Base-by-base conservation (phyloP, 2,113 vertebrate genomes). In the Lontra canadensis region DNA sequence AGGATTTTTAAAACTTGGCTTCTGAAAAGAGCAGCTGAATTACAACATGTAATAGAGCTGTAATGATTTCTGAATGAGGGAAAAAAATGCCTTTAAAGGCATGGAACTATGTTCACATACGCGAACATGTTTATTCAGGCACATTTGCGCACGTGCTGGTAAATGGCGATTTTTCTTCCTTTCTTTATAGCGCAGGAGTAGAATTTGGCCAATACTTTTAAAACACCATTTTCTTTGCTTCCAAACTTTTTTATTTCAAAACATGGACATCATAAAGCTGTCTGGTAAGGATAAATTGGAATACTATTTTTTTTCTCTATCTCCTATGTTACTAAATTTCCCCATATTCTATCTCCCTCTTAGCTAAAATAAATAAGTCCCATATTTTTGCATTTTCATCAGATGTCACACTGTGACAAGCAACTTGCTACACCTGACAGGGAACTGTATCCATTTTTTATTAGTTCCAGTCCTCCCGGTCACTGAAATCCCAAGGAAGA, bases 1-100 rank as follows among this genome's bases (percentile, higher is more conserved):
- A 97, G 34, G 23, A 59, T 23, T 92, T 92, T 87, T 83, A 86
- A 83, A 90, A 69, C 6, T 52, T 94, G 49, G 73, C 93, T 97
- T 86, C 86, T 63, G 25, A 36, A 93, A 96, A 69, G 36, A 90
- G n/a, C 23, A 31, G 65, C 49, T 12, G 79, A 94, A 88, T 42
- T 69, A 67, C 36, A 57, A 29, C 44, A 29, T 36, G 9, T 17
- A 59, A 88, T 21, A 18, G 15, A 96, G 15, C 42, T 52, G 0
- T 74, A 76, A 81, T 36, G 42, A 18, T 71, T 90, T 96, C 73
- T 34, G n/a, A 94, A 44, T n/a, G 81, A 94, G 52, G 13, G 23
- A 13, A 8, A 39, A 52, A 52, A 44, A n/a, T 44, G 4, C 52
- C 25, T 59, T 57, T 74, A 59, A 59, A 74, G 49, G 15, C 17